Base-by-base conservation (phyloP, 2,797 vertebrate genomes). In the Acanthurus leucopareius region DNA sequence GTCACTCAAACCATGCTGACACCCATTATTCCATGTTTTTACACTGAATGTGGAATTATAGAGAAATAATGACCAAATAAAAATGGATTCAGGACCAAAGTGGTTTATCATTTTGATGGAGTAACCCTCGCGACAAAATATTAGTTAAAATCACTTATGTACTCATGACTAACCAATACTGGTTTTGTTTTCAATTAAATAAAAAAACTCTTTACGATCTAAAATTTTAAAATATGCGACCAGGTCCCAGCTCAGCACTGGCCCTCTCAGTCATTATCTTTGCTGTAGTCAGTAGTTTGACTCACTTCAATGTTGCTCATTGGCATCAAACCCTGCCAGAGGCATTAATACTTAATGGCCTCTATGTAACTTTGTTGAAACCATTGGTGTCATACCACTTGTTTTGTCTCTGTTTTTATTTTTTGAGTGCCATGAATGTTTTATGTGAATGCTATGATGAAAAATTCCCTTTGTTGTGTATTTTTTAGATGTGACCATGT, bases 401-500 rank as follows among this genome's bases (percentile, higher is more conserved):
- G 32, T 35, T 40, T 64, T 42, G 58, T 17, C 62, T 38, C 45
- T 35, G n/a, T 65, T 74, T 73, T 65, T 65, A 67, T 73, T 77
- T 78, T 54, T 19, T 66, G 49, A 77, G 38, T 53, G 10, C 52
- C 20, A 58, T 80, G 8, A 77, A 75, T 77, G 59, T 67, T 86
- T 80, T 22, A 77, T 60, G 2, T 68, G 38, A 73, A 62, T 53
- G 45, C n/a, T 75, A 16, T 77, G 44, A 80, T 84, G 64, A 73
- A 45, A 71, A 60, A 78, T 78, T 80, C 62, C 8, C 20, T 73
- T 80, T 86, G 73, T 68, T 80, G 48, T 75, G 22, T 59, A 60
- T 69, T 69, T 83, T 74, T 77, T 28, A 82, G 72, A 58, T 77
- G 28, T 72, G 61, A 45, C 42, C 52, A 28, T 45, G 32, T 75